phyloP scores from a whole-genome alignment of 2,888 invertebrate species.

The Muscina levida region DNA sequence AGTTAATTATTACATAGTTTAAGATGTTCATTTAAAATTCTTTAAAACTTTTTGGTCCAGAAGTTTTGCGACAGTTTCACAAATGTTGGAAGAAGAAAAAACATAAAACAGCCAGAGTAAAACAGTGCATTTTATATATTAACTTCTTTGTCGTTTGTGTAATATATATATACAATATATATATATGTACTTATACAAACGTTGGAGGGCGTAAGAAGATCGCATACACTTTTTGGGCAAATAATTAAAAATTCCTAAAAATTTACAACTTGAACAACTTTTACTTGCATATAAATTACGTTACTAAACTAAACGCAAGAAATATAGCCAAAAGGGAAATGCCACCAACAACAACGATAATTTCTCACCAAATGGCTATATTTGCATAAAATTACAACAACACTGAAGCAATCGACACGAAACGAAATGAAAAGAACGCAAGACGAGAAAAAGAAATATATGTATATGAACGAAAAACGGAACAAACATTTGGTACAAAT shows the following conservation, averaged over 20 bases:
- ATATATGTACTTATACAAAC: too few relatives aligned
- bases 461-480: constrained; percentile 33
- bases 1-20: too few relatives aligned
- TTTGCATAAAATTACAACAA: constrained; percentile 45
- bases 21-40: too few relatives aligned
- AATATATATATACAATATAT: too few relatives aligned
- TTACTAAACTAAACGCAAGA: constrained; percentile 37
- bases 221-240: constrained; percentile 5
- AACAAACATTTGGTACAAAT: constrained; percentile 59
- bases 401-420: not conserved
- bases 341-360: not conserved
- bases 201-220: not conserved
- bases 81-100: too few relatives aligned
- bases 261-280: constrained; percentile 48
- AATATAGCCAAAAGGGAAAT: constrained; percentile 34
- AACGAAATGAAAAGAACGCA: not conserved
- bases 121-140: too few relatives aligned
- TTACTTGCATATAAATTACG: constrained; percentile 40
- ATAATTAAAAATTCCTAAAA: constrained; percentile 42
- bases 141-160: too few relatives aligned
- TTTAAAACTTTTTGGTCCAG: too few relatives aligned
- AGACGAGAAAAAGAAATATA: constrained; percentile 13
- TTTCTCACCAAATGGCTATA: constrained; percentile 46
- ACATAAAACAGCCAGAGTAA: too few relatives aligned
- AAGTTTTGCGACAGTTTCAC: too few relatives aligned